Evolutionary conservation across 2,797 vertebrate genomes (phyloP), one percentile per base, ranked within the genome.

Genomic region (Sebastes reedi): DNA sequence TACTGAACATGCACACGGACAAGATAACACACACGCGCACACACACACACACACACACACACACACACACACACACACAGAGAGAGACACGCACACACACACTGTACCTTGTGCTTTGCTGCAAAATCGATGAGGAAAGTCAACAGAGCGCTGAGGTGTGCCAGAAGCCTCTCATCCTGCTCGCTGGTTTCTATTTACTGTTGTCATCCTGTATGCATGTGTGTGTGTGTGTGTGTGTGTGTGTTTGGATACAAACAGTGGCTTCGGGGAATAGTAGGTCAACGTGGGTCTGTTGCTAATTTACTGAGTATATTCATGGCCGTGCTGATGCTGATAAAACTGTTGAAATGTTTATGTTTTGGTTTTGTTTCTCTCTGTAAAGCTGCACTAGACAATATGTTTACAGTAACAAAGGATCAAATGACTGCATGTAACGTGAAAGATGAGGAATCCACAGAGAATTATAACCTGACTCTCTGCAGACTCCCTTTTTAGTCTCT

Each of bases 71-170:
- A 89, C 54, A 76, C 58, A 79, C 59, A 42, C 0, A 36, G 11
- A 36, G 4, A 36, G 34, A 36, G 34, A 36, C 62, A 73, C 61
- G 58, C 60, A 69, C 62, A 71, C 76, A 59, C 59, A 30, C 25
- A 75, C 42, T 78, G 74, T 52, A 83, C 82, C 69, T 76, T 73
- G 85, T 70, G 72, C 69, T 87, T 68, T 75, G 80, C 83, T 72
- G 52, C 30, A 82, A 85, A 91, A 92, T 92, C 94, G 83, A 89
- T 92, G 83, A 80, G 77, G 78, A 87, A 85, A 91, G 87, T 92
- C 89, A 92, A 94, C 92, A 94, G 75, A 91, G 32, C 50, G 12
- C 72, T 74, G 80, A 86, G 75, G 73, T 77, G 86, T 75, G 87
- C 72, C 86, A 86, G 70, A 78, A 81, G 65, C 82, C 59, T 72